Conservation (phyloP, 2,113 vertebrate genomes). For the Saccopteryx leptura region DNA sequence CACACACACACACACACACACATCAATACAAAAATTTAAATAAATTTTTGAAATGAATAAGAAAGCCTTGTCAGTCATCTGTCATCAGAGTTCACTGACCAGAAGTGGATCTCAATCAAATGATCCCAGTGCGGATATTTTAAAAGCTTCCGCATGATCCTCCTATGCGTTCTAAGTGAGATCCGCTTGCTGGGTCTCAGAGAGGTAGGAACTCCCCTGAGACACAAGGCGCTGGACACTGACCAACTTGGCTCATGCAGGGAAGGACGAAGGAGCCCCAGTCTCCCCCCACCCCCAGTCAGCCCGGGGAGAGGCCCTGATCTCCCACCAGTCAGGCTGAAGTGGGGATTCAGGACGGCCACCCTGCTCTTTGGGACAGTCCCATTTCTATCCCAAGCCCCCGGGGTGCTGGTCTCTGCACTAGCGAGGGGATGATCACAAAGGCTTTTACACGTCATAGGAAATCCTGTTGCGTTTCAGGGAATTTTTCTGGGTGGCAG, state of each 20-base stretch:
- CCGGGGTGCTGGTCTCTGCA: background rate
- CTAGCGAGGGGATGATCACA: background rate
- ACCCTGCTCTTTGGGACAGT: background rate
- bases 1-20: too few species aligned
- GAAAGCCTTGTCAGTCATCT: background rate
- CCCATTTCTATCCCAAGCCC: background rate
- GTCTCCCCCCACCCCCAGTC: background rate
- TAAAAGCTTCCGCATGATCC: background rate
- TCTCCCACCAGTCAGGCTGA: accelerated
- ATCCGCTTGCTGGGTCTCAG: background rate
- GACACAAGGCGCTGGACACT: background rate
- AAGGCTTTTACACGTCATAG: background rate
- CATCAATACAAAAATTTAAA: too few species aligned
- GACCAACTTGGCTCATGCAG: background rate
- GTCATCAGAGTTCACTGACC: background rate
- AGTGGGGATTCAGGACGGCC: background rate
- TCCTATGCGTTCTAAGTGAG: background rate
- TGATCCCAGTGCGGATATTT: background rate
- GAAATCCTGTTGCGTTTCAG: background rate
- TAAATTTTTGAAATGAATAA: background rate
- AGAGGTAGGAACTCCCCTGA: background rate
- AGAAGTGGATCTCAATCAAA: background rate
- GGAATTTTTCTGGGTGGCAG: background rate
- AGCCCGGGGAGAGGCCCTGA: too few species aligned
- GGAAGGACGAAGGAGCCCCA: background rate